These are phyloP conservation scores for Rhagonycha fulva DNA, from an alignment of 2,888 invertebrate species.

Conservation along the genomic window DNA sequence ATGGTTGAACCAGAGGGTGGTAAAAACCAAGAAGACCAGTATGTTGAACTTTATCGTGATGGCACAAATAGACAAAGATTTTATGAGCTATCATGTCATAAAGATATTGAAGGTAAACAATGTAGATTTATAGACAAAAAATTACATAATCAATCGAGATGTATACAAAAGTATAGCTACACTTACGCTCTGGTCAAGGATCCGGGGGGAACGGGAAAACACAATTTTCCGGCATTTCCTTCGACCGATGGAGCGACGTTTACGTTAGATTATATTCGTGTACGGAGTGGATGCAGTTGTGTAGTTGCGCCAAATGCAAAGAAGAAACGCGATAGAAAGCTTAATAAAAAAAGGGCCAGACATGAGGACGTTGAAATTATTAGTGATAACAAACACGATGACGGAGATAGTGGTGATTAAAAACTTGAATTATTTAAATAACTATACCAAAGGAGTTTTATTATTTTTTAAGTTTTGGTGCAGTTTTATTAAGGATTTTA, in stretches of 20 bases:
- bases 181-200: slow-evolving; percentile 82
- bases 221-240: slow-evolving; percentile 56
- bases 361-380: slow-evolving; percentile 29
- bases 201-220: slow-evolving; percentile 52
- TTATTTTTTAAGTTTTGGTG: slow-evolving; percentile 20
- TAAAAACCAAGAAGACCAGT: slow-evolving; percentile 70
- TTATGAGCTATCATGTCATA: slow-evolving; percentile 79
- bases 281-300: slow-evolving; percentile 85
- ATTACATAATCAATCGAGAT: slow-evolving; percentile 67
- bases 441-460: slow-evolving; percentile 34
- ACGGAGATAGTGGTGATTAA: slow-evolving; percentile 13
- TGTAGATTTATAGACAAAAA: slow-evolving; percentile 74
- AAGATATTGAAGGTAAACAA: slow-evolving; percentile 70
- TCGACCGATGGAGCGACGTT: slow-evolving; percentile 62
- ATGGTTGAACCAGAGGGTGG: slow-evolving; percentile 80
- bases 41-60: slow-evolving; percentile 76
- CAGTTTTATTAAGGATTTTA: slow-evolving; percentile 17
- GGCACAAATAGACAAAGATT: slow-evolving; percentile 71
- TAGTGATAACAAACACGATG: neutral
- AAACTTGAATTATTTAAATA: slow-evolving; percentile 14
- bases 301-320: slow-evolving; percentile 67
- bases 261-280: slow-evolving; percentile 81
- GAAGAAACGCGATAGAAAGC: slow-evolving; percentile 50
- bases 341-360: slow-evolving; percentile 35
- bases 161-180: slow-evolving; percentile 82